Conservation (phyloP, 2,113 vertebrate genomes). For the Parus major region DNA sequence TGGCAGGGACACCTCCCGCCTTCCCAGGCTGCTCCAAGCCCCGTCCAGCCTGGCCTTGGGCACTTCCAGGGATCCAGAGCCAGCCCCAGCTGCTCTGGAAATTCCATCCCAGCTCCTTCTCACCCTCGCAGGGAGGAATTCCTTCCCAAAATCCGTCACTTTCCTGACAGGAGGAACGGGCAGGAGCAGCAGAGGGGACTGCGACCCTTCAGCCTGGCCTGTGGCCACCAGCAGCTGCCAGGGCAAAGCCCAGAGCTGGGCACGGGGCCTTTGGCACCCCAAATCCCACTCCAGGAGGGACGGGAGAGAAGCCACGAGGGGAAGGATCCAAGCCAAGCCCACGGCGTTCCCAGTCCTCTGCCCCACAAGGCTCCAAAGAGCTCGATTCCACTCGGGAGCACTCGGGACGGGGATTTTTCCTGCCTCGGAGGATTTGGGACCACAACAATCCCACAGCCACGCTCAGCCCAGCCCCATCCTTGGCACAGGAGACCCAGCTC, state of each 20-base stretch:
- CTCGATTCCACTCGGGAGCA: fast-evolving
- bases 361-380: background rate
- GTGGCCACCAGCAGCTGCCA: fast-evolving
- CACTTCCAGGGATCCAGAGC: background rate
- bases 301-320: fast-evolving
- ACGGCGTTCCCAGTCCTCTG: background rate
- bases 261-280: fast-evolving
- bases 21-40: background rate
- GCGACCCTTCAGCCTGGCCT: background rate
- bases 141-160: background rate
- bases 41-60: background rate
- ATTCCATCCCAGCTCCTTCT: background rate
- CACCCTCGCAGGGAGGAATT: background rate
- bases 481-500: background rate
- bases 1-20: background rate
- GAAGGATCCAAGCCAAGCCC: background rate
- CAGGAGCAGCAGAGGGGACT: background rate
- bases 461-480: background rate
- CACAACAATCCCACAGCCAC: fast-evolving
- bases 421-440: fast-evolving
- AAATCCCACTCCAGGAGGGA: fast-evolving
- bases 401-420: background rate
- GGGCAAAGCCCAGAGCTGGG: background rate
- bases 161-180: fast-evolving
- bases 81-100: background rate